Base-by-base conservation (phyloP, 2,888 invertebrate species). In the Hanleya hanleyi region DNA sequence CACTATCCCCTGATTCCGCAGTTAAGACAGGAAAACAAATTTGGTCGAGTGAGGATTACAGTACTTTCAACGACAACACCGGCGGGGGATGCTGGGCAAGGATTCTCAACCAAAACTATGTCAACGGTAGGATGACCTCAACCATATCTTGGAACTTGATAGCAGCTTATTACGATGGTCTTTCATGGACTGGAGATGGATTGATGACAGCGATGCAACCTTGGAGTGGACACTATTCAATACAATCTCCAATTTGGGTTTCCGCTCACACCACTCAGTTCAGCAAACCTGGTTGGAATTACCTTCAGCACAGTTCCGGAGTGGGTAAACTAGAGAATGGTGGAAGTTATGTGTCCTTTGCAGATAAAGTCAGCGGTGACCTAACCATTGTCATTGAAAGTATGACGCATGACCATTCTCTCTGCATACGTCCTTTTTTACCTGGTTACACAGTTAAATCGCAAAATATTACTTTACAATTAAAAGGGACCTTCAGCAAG, bases 51-150 rank as follows among this genome's bases (percentile, higher is more conserved):
- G 91, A 91, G 77, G 91, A 91, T 71, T 91, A 86, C 82, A 91
- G 91, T 74, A 88, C 91, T 1, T 84, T 81, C 65, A 91, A 91
- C 76, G 84, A 88, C 69, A 82, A 87, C 51, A 81, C 84, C 5
- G 91, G 91, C 0, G 89, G 83, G 29, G 91, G 89, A 9, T 91
- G 91, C 79, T 91, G 90, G 91, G 91, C 90, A 4, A 82, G 91
- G 83, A 83, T 86, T 36, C 70, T 91, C 51, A 91, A 91, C 76
- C 89, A 89, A 81, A 91, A 91, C 75, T 91, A 89, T 84, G 90
- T 91, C 1, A 85, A 88, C 81, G 90, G 91, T 5, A 79, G 83
- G 37, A 90, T 91, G 86, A 90, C 90, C 41, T 86, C 90, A 70
- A 82, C 81, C 15, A 83, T 87, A 4, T 75, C 86, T 1, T 86